Conservation (phyloP, 2,888 invertebrate species). For the Chrysolina haemoptera region DNA sequence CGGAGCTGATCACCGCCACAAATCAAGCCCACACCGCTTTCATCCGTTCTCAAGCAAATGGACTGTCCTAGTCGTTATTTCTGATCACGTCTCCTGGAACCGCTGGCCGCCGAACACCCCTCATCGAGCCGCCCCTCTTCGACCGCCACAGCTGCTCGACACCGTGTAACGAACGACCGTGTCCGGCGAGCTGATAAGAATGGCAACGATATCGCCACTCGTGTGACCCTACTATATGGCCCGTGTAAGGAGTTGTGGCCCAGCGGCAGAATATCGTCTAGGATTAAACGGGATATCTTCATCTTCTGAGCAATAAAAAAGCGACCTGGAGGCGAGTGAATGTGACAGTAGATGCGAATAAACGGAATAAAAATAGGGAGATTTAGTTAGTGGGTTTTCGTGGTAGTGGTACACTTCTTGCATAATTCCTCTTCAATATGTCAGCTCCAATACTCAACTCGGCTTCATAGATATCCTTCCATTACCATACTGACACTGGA, state of each 20-base stretch:
- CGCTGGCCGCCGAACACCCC: conserved; percentile 40
- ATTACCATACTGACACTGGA: no score
- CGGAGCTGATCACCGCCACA: conserved; percentile 48
- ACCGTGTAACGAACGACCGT: conserved; percentile 52
- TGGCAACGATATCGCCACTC: conserved; percentile 47
- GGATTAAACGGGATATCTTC: background rate
- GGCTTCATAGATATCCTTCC: no score
- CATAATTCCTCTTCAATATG: no score
- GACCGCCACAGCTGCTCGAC: conserved; percentile 48
- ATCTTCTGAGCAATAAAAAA: background rate
- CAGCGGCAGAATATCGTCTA: background rate
- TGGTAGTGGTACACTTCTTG: no score
- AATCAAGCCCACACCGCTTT: conserved; percentile 55
- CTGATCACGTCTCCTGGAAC: conserved; percentile 57
- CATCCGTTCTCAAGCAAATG: conserved; percentile 59
- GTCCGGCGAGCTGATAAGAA: conserved; percentile 51
- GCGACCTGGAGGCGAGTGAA: background rate
- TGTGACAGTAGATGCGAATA: no score
- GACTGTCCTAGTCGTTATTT: conserved; percentile 58
- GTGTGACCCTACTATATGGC: conserved; percentile 38
- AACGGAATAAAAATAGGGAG: no score
- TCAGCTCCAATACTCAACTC: no score
- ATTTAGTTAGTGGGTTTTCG: no score
- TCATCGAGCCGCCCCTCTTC: conserved; percentile 17
- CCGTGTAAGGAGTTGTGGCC: conserved; percentile 20